A percentile compares a stretch with the other conserved stretches of the same genome.
phyloP scores from a whole-genome alignment of 2,113 vertebrate genomes.

The Astatotilapia flaviijosephi region DNA sequence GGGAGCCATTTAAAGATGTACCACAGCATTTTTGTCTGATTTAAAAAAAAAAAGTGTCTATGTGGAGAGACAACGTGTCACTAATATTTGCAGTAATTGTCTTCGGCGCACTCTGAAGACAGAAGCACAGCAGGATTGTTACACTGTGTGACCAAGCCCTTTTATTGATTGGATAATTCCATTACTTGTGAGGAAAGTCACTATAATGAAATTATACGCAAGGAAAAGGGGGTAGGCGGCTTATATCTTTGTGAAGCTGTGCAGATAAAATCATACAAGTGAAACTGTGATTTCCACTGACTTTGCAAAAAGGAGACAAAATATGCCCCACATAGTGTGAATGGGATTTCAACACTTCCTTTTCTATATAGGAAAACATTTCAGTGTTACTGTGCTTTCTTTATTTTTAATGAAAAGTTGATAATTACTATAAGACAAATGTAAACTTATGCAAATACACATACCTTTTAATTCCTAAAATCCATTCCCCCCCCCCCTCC shows the following conservation, averaged over 20 bases:
- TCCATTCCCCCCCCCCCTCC: not conserved
- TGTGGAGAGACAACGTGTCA: not conserved
- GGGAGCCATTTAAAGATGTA: not conserved
- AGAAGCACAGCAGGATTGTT: not conserved
- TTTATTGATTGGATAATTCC: slow-evolving; percentile 36
- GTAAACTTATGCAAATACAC: not conserved
- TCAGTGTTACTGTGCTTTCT: not conserved
- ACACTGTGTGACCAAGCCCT: slow-evolving; percentile 9
- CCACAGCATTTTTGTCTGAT: not conserved
- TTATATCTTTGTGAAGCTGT: not conserved
- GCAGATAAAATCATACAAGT: not conserved
- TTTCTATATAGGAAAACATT: not conserved
- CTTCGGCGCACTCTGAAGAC: not conserved
- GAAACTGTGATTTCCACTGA: not conserved
- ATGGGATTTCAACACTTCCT: not conserved
- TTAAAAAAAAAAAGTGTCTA: not conserved
- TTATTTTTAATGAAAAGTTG: not conserved
- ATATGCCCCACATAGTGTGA: not conserved
- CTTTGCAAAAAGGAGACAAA: not conserved
- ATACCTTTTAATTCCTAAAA: not conserved
- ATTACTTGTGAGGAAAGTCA: not conserved
- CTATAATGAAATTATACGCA: not conserved
- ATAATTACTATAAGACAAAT: not conserved
- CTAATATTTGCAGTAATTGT: not conserved
- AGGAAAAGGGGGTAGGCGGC: not conserved